These are phyloP conservation scores for Drosophila affinis DNA, from an alignment of 2,888 invertebrate species.

Conservation along the genomic window DNA sequence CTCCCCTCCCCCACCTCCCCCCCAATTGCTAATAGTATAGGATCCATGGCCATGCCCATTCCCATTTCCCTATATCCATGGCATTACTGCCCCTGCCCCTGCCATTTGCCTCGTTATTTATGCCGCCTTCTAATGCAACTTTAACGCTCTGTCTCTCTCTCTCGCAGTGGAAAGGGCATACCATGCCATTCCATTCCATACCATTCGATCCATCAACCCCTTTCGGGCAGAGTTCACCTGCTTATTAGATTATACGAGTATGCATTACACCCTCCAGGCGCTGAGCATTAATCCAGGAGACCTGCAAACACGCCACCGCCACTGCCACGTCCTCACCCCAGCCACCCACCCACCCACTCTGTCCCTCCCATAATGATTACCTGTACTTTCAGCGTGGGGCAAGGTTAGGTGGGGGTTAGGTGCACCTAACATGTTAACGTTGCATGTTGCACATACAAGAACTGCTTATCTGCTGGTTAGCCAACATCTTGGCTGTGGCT, in stretches of 20 bases:
- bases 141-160: constrained; percentile 51
- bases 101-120: constrained; percentile 64
- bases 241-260: constrained; percentile 70
- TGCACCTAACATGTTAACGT: constrained; percentile 71
- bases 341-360: not conserved
- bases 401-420: not conserved
- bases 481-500: constrained; percentile 49
- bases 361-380: constrained; percentile 48
- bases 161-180: not conserved
- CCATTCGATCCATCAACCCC: constrained; percentile 29
- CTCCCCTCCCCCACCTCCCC: not conserved
- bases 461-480: constrained; percentile 69
- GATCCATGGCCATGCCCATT: too few species aligned
- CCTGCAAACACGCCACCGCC: constrained; percentile 54
- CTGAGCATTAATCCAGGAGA: constrained; percentile 66
- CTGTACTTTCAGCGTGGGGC: not conserved
- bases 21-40: not conserved
- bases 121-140: constrained; percentile 67
- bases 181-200: not conserved
- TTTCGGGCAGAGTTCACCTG: constrained; percentile 57
- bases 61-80: constrained; percentile 7
- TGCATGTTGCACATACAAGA: constrained; percentile 70
- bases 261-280: constrained; percentile 69
- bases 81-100: constrained; percentile 38
- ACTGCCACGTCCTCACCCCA: not conserved